Evolutionary conservation across 2,888 invertebrate genomes (phyloP), one percentile per base, ranked within the genome.

Genomic region (Dryobotodes eremita): DNA sequence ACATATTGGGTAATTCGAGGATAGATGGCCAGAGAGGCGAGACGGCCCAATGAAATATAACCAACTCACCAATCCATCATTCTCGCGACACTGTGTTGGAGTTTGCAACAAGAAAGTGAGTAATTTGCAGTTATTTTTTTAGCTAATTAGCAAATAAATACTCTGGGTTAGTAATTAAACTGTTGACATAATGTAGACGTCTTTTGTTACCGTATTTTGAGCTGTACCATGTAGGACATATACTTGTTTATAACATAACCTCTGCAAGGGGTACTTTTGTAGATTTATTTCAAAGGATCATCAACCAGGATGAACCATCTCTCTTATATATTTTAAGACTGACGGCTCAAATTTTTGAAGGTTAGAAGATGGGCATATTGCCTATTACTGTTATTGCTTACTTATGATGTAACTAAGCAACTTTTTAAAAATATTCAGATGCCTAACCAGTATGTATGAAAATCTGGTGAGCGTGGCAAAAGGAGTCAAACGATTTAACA

Each of bases 121-220:
- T 57, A n/a, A 57, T 57, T 57, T 57, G n/a, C 57, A 10, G 57
- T 57, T 57, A 10, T 11, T 57, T 23, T 1, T 57, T 57, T n/a
- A 57, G n/a, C n/a, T 57, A 23, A 6, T 57, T n/a, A 57, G n/a
- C 1, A 57, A 57, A 57, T n/a, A n/a, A 57, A 57, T 57, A 57
- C n/a, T n/a, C 57, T 10, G 1, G 57, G 57, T 57, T 10, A 57
- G 23, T 57, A n/a, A 57, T n/a, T 57, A 23, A 57, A n/a, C 57
- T 57, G 57, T 57, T 57, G 57, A 57, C 23, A 57, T 57, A 57
- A 57, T n/a, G n/a, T 57, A 57, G n/a, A 57, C n/a, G n/a, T n/a
- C 57, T n/a, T 57, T 57, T 57, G 8, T n/a, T 57, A 10, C 23
- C 57, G 57, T 57, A n/a, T 57, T 57, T 57, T 57, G n/a, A 57